Evolutionary conservation across 2,113 vertebrate genomes (phyloP).

Genomic region (Microtus ochrogaster): DNA sequence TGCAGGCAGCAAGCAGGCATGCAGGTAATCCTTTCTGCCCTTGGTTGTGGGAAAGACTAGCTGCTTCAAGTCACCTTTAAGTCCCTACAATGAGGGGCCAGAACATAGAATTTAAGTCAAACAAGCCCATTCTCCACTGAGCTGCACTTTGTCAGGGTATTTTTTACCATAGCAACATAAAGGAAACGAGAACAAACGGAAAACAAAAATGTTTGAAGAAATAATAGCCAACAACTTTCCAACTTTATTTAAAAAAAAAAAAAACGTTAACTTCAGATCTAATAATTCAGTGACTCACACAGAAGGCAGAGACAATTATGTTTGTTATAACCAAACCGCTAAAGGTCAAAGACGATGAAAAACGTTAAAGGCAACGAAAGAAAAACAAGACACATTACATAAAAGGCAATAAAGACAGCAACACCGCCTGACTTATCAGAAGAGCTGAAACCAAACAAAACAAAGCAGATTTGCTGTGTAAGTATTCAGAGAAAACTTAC

Average conservation of each 20-base stretch:
- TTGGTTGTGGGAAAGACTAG: background rate
- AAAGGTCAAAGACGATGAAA: constrained; percentile 42
- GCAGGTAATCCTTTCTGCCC: background rate
- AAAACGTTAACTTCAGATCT: constrained; percentile 13
- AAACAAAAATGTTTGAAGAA: constrained; percentile 47
- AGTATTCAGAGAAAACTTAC: constrained; percentile 50
- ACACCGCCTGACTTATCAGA: constrained; percentile 14
- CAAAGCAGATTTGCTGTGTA: background rate
- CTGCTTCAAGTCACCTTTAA: background rate
- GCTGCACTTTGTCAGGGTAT: background rate
- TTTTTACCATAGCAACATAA: background rate
- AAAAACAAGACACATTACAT: constrained; percentile 18
- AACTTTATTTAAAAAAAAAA: background rate
- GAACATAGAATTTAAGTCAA: background rate
- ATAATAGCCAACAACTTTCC: background rate
- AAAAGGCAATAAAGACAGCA: constrained; percentile 17
- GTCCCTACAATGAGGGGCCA: background rate
- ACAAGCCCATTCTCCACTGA: background rate
- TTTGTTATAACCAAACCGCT: constrained; percentile 16
- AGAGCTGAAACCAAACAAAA: constrained; percentile 14
- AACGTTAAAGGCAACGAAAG: constrained; percentile 32
- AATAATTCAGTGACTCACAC: constrained; percentile 13
- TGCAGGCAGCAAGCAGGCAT: background rate
- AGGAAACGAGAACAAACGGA: background rate
- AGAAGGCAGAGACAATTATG: constrained; percentile 24